phyloP scores from a whole-genome alignment of 2,113 vertebrate species.

The Benitochromis conjunctus region DNA sequence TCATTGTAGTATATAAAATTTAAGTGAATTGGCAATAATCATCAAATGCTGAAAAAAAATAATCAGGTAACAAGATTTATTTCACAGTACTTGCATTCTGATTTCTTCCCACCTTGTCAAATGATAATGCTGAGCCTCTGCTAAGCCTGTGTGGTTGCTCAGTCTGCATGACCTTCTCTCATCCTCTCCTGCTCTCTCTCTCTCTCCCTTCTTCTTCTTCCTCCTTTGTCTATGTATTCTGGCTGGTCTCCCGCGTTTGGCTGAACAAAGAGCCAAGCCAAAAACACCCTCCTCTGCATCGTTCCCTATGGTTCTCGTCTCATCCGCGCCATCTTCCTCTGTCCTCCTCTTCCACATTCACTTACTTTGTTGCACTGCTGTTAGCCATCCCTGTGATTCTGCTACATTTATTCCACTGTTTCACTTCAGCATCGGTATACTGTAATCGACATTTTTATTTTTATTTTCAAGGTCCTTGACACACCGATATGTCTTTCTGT shows the following conservation, averaged over 20 bases:
- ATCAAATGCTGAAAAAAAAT: not conserved
- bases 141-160: not conserved
- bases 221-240: slow-evolving; percentile 37
- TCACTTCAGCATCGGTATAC: not conserved
- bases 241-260: slow-evolving; percentile 24
- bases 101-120: slow-evolving; percentile 2
- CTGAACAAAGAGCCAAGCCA: slow-evolving; percentile 38
- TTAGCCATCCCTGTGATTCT: not conserved
- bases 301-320: slow-evolving; percentile 12
- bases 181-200: slow-evolving; percentile 7
- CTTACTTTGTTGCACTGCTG: not conserved
- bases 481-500: not conserved
- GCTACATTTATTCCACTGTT: not conserved
- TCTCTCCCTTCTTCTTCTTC: not conserved
- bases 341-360: not conserved
- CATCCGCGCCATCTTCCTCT: not conserved
- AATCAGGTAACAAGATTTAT: not conserved
- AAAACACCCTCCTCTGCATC: slow-evolving; percentile 28
- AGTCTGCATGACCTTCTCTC: slow-evolving; percentile 45
- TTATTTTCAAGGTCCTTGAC: not conserved
- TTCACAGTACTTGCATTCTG: not conserved
- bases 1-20: not conserved
- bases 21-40: not conserved
- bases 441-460: not conserved
- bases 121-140: not conserved